Conservation (phyloP, 2,797 vertebrate species). For the Sebastes variabilis region DNA sequence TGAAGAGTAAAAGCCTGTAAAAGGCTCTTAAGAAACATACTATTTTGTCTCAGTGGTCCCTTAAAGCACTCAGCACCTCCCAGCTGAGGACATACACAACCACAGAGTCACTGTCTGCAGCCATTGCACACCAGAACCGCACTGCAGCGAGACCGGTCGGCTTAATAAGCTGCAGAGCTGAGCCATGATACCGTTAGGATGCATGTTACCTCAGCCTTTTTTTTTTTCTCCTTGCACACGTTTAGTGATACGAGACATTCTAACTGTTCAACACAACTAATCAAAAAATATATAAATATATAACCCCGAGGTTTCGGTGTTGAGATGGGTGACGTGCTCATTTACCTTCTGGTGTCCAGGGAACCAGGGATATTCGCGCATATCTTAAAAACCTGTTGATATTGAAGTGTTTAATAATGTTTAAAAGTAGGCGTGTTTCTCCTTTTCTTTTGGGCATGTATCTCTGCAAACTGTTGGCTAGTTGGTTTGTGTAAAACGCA, state of each 20-base stretch:
- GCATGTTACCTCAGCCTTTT: background rate
- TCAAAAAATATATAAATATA: too few relatives aligned
- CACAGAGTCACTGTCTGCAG: slow-evolving; percentile 87
- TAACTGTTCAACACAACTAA: background rate
- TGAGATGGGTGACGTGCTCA: rapidly evolving
- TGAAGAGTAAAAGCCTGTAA: background rate
- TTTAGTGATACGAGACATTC: background rate
- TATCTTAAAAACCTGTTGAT: too few relatives aligned
- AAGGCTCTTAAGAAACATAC: too few relatives aligned
- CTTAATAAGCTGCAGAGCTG: slow-evolving; percentile 84
- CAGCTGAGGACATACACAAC: slow-evolving; percentile 88
- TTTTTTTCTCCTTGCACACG: background rate
- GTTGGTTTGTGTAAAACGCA: too few relatives aligned
- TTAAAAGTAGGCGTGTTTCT: too few relatives aligned
- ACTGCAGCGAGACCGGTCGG: slow-evolving; percentile 72
- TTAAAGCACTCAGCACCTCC: slow-evolving; percentile 80
- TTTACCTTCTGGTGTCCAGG: slow-evolving; percentile 93
- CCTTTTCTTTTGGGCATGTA: too few relatives aligned
- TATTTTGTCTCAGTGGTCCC: slow-evolving; percentile 87
- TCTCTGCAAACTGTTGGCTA: too few relatives aligned
- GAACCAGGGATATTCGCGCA: slow-evolving; percentile 66
- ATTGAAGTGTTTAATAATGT: rapidly evolving
- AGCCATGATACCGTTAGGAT: rapidly evolving
- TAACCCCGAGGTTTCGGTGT: rapidly evolving
- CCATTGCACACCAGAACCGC: slow-evolving; percentile 71